These are phyloP conservation scores for Nymphalis io DNA, from an alignment of 1,140 invertebrate species.

Conservation along the genomic window DNA sequence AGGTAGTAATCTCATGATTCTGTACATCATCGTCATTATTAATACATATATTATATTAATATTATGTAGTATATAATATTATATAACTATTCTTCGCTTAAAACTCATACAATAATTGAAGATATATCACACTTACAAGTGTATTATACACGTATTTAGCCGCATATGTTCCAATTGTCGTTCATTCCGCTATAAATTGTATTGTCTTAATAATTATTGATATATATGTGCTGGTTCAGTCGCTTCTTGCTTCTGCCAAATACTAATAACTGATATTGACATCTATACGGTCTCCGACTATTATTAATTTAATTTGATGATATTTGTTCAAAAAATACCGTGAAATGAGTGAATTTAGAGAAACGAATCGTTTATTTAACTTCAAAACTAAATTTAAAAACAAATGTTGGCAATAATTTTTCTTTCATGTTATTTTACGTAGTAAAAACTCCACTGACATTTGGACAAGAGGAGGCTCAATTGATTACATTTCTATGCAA, in stretches of 20 bases:
- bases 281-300: conserved; percentile 17
- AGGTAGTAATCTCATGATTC: too few species aligned
- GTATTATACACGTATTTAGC: too few species aligned
- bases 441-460: conserved; percentile 13
- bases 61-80: too few species aligned
- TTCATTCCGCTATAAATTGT: conserved; percentile 29
- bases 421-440: conserved; percentile 6
- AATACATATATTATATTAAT: too few species aligned
- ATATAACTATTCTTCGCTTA: too few species aligned
- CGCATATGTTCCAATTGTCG: conserved; percentile 8
- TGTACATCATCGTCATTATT: too few species aligned
- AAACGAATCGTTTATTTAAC: neutral
- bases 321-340: neutral
- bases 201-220: conserved; percentile 31
- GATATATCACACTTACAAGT: too few species aligned
- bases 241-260: conserved; percentile 28
- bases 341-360: neutral
- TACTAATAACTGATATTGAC: conserved; percentile 35
- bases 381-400: conserved; percentile 1
- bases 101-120: too few species aligned
- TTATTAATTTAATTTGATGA: neutral
- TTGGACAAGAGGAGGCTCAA: conserved; percentile 14
- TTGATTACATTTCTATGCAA: conserved; percentile 22
- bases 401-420: conserved; percentile 8
- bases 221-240: conserved; percentile 20